Percentiles rank a stretch among this genome's conserved stretches.
Conservation (phyloP, 2,797 vertebrate genomes). For the Zenarchopterus dispar region DNA sequence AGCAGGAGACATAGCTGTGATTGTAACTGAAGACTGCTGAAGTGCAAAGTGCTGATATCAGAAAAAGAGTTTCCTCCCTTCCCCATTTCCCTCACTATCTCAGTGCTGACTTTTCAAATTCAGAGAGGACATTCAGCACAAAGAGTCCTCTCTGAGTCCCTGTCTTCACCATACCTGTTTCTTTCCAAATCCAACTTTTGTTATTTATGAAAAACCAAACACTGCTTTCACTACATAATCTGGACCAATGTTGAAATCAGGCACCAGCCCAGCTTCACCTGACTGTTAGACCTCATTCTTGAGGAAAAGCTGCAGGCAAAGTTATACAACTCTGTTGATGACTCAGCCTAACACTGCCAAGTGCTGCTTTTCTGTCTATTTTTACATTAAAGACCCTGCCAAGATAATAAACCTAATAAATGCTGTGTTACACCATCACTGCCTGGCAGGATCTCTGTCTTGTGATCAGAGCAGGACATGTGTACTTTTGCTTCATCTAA, state of each 20-base stretch:
- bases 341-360: neutral
- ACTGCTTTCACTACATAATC: neutral
- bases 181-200: neutral
- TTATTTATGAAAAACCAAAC: neutral
- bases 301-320: constrained; percentile 5
- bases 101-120: constrained; percentile 60
- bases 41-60: constrained; percentile 68
- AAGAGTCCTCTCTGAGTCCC: too few species aligned
- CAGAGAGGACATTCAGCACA: constrained; percentile 14
- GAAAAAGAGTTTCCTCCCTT: constrained; percentile 60
- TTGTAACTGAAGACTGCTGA: constrained; percentile 37
- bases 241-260: neutral
- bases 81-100: constrained; percentile 31
- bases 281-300: constrained; percentile 8
- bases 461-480: neutral
- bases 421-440: neutral
- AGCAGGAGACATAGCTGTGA: constrained; percentile 11
- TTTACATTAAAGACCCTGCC: too few species aligned
- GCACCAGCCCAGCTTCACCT: constrained; percentile 34
- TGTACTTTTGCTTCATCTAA: neutral
- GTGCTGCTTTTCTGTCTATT: too few species aligned
- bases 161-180: neutral
- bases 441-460: neutral
- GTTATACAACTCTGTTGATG: constrained; percentile 6
- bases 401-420: too few species aligned